A percentile compares a stretch with the other conserved stretches of the same genome.
Conservation (phyloP, 2,113 vertebrate species). For the Melanocharis versteri region DNA sequence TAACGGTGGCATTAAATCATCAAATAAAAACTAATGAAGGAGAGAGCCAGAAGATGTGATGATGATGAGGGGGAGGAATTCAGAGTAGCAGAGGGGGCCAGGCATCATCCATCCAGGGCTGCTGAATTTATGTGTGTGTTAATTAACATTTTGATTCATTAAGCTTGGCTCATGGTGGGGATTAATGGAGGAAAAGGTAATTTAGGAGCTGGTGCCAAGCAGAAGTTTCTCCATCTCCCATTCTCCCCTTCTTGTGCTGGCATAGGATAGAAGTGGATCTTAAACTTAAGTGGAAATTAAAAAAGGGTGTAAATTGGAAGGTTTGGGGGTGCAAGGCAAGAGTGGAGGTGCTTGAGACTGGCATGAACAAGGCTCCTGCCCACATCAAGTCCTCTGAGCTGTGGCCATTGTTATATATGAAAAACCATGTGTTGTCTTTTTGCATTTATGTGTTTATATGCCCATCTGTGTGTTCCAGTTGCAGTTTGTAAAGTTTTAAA, state of each 20-base stretch:
- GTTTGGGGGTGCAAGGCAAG: background rate
- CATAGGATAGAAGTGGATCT: background rate
- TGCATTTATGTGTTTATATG: no score
- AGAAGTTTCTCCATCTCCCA: background rate
- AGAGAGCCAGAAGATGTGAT: conserved; percentile 24
- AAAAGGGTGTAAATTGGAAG: background rate
- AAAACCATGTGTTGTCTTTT: no score
- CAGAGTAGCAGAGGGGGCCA: background rate
- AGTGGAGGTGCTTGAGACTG: background rate
- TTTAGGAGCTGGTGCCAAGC: background rate
- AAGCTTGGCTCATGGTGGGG: background rate
- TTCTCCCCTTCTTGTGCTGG: background rate
- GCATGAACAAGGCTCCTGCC: background rate
- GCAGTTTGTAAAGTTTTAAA: no score
- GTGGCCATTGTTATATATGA: no score
- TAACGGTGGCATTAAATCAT: background rate
- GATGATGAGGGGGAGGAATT: conserved; percentile 39
- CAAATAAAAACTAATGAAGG: conserved; percentile 52
- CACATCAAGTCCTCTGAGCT: background rate
- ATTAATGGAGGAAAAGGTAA: background rate
- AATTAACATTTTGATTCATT: conserved; percentile 48
- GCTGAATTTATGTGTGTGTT: background rate
- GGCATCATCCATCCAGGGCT: background rate
- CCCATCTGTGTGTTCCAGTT: no score
- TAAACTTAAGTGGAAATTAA: background rate